A percentile compares a stretch with the other conserved stretches of the same genome.
These are phyloP conservation scores for Oncorhynchus masou DNA, from an alignment of 2,113 vertebrate genomes.

Conservation along the genomic window DNA sequence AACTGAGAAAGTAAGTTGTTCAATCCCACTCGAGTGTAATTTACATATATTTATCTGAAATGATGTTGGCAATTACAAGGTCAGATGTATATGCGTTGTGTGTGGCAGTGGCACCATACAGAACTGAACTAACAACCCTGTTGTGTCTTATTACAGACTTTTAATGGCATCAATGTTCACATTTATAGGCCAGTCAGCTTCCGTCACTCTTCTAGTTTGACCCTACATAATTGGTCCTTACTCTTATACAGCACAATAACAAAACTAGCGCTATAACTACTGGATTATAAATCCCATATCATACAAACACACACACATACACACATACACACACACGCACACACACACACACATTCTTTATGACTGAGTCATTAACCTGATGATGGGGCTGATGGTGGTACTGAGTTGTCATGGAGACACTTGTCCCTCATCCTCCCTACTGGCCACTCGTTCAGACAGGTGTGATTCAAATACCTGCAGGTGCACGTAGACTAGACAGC, in stretches of 20 bases:
- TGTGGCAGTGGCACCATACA: background rate
- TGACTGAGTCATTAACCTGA: background rate
- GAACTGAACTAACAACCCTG: background rate
- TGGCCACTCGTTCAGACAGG: background rate
- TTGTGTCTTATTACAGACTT: background rate
- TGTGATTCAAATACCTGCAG: conserved; percentile 2
- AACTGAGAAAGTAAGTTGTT: no score
- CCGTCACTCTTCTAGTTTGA: background rate
- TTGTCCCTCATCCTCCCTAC: conserved; percentile 1
- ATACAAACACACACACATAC: background rate
- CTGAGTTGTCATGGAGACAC: background rate
- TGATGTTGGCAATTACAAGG: no score
- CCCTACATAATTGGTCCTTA: no score
- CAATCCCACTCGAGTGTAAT: no score
- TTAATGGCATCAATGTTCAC: background rate
- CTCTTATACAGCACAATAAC: no score
- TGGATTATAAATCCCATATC: background rate
- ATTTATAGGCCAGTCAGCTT: background rate
- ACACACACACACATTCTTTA: background rate
- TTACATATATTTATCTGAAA: no score
- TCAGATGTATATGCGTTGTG: no score
- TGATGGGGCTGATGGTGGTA: background rate
- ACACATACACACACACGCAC: background rate
- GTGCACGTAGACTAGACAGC: background rate
- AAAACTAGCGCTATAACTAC: no score